These are phyloP conservation scores for Heteromormyrus szaboi DNA, from an alignment of 2,797 vertebrate genomes.

Conservation along the genomic window DNA sequence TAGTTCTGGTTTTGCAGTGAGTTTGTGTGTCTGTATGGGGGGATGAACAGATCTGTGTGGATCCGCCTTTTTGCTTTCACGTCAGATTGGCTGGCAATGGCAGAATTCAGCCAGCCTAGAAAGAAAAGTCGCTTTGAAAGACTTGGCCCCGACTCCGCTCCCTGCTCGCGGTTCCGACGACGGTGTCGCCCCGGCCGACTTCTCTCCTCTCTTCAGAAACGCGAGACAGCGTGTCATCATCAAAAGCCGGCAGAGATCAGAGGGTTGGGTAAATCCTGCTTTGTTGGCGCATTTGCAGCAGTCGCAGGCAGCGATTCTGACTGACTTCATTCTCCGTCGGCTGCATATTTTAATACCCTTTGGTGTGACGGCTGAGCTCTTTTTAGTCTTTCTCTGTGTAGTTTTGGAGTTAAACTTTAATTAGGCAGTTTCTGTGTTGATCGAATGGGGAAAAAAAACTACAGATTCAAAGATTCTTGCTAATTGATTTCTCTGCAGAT, in stretches of 20 bases:
- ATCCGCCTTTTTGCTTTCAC: background rate
- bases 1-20: background rate
- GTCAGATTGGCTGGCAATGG: background rate
- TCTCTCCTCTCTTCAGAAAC: constrained; percentile 61
- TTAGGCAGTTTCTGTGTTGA: background rate
- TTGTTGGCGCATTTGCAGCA: constrained; percentile 10
- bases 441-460: background rate
- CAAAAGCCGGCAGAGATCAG: constrained; percentile 45
- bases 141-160: background rate
- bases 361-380: background rate
- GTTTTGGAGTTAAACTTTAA: constrained; percentile 1
- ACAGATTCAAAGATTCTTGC: background rate
- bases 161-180: constrained; percentile 3
- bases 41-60: background rate
- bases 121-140: constrained; percentile 7
- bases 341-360: constrained; percentile 14
- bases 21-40: background rate
- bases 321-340: background rate
- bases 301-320: background rate
- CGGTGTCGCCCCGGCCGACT: constrained; percentile 21
- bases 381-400: background rate
- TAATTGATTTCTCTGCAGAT: background rate
- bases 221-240: constrained; percentile 56
- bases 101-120: background rate
- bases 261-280: constrained; percentile 2